Evolutionary conservation across 2,888 invertebrate genomes (phyloP).

Genomic region (Trachelus troglodyta): DNA sequence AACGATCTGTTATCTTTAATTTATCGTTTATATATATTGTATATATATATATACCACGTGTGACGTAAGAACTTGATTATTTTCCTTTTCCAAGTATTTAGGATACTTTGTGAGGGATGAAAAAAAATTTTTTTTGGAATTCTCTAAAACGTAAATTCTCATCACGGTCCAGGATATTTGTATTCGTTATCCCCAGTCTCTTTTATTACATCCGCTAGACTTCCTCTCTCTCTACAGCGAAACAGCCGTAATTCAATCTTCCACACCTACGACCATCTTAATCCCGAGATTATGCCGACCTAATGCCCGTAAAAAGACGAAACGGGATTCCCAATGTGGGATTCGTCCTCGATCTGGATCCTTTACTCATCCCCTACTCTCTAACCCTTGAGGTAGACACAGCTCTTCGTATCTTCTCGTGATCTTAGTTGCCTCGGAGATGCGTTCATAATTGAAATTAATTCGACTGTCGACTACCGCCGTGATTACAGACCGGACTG

Average conservation of each 20-base stretch:
- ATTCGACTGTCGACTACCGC: constrained; percentile 24
- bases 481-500: constrained; percentile 6
- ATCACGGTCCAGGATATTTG: not conserved
- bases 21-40: not conserved
- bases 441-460: constrained; percentile 29
- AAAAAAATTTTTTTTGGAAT: not conserved
- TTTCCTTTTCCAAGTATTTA: not conserved
- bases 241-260: constrained; percentile 48
- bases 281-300: constrained; percentile 49
- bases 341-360: not conserved
- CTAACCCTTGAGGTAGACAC: not conserved
- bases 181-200: not conserved
- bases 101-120: not conserved
- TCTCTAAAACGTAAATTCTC: not conserved
- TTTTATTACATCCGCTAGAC: not conserved
- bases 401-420: not conserved
- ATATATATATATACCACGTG: too few relatives aligned
- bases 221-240: not conserved
- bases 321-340: constrained; percentile 13
- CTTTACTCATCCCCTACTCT: not conserved
- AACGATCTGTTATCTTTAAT: not conserved
- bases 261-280: constrained; percentile 50
- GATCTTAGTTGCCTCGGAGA: not conserved
- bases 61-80: not conserved
- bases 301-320: constrained; percentile 40